Evolutionary conservation across 2,113 vertebrate species (phyloP).

Genomic region (Oxyruncus cristatus): DNA sequence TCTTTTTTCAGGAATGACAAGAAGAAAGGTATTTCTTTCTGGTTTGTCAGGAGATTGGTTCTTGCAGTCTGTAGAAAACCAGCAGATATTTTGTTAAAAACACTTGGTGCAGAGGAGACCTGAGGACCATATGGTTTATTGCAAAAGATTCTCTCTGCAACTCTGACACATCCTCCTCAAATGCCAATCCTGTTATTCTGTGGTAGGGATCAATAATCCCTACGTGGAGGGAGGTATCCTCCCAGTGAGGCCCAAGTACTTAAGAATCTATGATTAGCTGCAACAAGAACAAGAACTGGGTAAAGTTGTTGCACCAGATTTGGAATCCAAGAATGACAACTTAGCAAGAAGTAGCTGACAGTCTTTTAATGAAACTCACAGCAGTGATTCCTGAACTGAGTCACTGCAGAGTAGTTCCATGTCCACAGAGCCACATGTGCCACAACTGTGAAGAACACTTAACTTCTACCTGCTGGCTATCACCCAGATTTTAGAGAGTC

Average conservation of each 20-base stretch:
- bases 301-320: not conserved
- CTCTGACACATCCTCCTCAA: not conserved
- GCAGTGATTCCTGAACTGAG: not conserved
- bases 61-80: not conserved
- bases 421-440: not conserved
- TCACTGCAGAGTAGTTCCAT: not conserved
- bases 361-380: not conserved
- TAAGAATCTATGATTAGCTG: not conserved
- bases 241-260: not conserved
- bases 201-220: not conserved
- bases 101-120: constrained; percentile 2
- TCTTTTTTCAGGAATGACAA: not conserved
- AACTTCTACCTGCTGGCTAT: not conserved
- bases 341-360: not conserved
- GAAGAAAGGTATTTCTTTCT: constrained; percentile 24
- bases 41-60: not conserved
- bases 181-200: not conserved
- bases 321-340: not conserved
- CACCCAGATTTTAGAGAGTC: not conserved
- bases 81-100: not conserved
- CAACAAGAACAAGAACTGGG: not conserved
- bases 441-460: not conserved
- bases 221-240: not conserved
- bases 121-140: not conserved
- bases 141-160: not conserved